Conservation (phyloP, 2,113 vertebrate genomes). For the Setophaga petechia region DNA sequence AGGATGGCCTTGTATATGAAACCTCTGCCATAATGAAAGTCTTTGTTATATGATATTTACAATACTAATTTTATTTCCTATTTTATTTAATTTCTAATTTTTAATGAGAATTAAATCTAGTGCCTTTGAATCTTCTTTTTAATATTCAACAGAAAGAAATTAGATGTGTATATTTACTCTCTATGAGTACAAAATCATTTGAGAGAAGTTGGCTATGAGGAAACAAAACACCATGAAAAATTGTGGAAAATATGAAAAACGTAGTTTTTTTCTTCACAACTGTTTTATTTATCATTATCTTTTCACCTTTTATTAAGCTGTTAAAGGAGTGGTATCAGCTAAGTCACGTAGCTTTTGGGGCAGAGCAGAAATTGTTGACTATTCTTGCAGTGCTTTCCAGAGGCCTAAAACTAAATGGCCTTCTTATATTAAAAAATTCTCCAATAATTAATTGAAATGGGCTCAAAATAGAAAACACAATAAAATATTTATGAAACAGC, state of each 20-base stretch:
- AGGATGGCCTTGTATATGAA: background rate
- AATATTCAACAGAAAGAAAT: background rate
- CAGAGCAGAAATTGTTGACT: background rate
- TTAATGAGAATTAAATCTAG: background rate
- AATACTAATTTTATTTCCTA: background rate
- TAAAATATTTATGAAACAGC: background rate
- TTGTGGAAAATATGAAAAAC: background rate
- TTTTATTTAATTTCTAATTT: background rate
- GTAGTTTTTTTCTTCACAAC: background rate
- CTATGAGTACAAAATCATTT: background rate
- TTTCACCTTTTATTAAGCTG: background rate
- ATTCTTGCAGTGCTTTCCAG: background rate
- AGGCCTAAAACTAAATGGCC: background rate
- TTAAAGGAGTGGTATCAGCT: background rate
- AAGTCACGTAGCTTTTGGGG: background rate
- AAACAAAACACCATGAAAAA: background rate
- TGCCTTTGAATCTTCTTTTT: background rate
- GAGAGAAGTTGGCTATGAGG: background rate
- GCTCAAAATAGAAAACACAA: background rate
- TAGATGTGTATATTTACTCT: background rate
- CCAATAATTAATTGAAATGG: background rate
- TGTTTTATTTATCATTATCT: background rate
- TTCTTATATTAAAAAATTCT: background rate
- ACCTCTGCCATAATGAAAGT: background rate
- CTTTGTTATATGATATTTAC: background rate